phyloP scores from a whole-genome alignment of 1,140 invertebrate species.

The Eriosoma lanigerum region DNA sequence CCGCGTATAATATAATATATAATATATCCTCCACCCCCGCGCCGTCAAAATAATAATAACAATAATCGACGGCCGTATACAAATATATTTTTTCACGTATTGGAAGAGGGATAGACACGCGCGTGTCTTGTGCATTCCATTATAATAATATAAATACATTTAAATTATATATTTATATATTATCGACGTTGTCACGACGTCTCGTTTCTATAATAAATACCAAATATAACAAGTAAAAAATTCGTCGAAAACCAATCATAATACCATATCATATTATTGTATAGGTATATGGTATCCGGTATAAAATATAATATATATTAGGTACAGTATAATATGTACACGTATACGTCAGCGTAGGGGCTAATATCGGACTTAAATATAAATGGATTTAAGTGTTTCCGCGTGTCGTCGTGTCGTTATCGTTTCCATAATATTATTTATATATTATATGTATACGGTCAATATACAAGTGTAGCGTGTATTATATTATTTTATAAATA shows the following conservation, averaged over 20 bases:
- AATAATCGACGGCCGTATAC: not conserved
- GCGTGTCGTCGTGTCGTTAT: not conserved
- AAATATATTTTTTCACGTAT: not conserved
- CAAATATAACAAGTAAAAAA: no score
- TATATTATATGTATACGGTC: not conserved
- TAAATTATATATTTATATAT: not conserved
- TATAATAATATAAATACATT: not conserved
- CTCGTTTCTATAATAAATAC: no score
- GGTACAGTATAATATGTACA: not conserved
- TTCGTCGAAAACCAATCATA: not conserved
- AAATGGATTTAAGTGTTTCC: conserved; percentile 26
- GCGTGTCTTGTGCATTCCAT: not conserved
- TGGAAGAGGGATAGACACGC: not conserved
- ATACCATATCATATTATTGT: not conserved
- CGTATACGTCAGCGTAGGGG: not conserved
- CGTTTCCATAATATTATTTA: no score
- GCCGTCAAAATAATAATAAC: not conserved
- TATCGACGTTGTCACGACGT: not conserved
- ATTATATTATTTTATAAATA: not conserved
- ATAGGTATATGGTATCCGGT: not conserved
- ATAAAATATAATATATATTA: not conserved
- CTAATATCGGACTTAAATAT: not conserved
- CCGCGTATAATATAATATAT: not conserved
- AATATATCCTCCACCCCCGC: not conserved
- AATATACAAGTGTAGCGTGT: not conserved